Conservation (phyloP, 2,888 invertebrate genomes). For the Choreutis nemorana region DNA sequence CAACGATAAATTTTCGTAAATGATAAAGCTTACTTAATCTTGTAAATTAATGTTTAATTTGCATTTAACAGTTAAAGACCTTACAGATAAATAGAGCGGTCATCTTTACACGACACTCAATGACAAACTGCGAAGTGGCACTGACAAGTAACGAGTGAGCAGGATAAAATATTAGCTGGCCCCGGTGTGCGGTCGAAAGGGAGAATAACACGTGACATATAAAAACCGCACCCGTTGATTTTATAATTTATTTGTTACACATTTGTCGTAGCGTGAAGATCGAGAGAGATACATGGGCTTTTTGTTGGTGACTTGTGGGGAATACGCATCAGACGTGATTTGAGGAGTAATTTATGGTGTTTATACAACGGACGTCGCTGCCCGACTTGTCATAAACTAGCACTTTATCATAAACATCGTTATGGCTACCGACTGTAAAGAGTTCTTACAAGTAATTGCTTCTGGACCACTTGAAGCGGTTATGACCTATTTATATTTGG, state of each 20-base stretch:
- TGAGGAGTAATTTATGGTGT: constrained; percentile 61
- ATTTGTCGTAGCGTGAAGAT: constrained; percentile 67
- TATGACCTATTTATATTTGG: too few species aligned
- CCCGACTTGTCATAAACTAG: constrained; percentile 41
- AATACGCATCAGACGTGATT: constrained; percentile 62
- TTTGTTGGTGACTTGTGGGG: constrained; percentile 50
- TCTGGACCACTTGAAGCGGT: too few species aligned
- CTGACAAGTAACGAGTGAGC: constrained; percentile 35
- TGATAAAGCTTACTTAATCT: too few species aligned
- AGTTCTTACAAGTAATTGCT: too few species aligned
- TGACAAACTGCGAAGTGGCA: constrained; percentile 46
- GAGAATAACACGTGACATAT: constrained; percentile 40
- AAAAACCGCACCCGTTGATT: constrained; percentile 60
- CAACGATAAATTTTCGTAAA: too few species aligned
- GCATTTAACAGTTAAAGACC: too few species aligned
- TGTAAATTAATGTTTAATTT: too few species aligned
- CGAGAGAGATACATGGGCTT: constrained; percentile 59
- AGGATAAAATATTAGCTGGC: constrained; percentile 22
- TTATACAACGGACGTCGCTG: constrained; percentile 47
- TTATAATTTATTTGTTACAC: constrained; percentile 67
- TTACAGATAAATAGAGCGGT: constrained; percentile 58
- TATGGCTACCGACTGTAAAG: constrained; percentile 24
- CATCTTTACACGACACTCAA: constrained; percentile 45
- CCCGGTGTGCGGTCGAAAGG: constrained; percentile 20
- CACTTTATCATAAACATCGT: constrained; percentile 21